Evolutionary conservation across 23 tunicate genomes (phyloP).

Genomic region (Clavelina lepadiformis): DNA sequence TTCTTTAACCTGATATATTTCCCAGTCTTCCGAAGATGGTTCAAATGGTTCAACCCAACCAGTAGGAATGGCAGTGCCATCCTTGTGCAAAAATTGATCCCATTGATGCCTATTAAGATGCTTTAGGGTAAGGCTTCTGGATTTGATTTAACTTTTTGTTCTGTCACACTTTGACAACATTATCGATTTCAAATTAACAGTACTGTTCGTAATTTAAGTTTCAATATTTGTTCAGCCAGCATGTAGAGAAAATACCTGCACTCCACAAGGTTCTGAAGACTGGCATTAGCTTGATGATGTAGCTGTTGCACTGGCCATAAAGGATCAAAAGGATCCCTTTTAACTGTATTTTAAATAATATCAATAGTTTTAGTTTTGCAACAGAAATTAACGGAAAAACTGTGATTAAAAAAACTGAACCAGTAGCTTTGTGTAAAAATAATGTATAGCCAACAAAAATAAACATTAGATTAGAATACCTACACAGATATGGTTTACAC

Average conservation of each 20-base stretch:
- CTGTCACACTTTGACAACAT: too few species aligned
- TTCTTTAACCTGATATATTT: slow-evolving; percentile 5
- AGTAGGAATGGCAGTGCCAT: slow-evolving; percentile 45
- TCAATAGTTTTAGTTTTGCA: slow-evolving; percentile 3
- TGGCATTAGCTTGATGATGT: slow-evolving; percentile 40
- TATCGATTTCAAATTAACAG: too few species aligned
- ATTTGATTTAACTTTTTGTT: too few species aligned
- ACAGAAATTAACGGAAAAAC: too few species aligned
- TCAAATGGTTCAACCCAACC: slow-evolving; percentile 61
- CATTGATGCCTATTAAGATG: slow-evolving; percentile 50
- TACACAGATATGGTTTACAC: too few species aligned
- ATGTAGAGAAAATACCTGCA: too few species aligned
- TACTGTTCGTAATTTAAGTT: too few species aligned
- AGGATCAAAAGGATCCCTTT: slow-evolving; percentile 59
- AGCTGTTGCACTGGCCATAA: slow-evolving; percentile 72
- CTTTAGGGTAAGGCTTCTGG: not conserved
- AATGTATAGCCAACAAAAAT: too few species aligned
- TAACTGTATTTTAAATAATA: not conserved
- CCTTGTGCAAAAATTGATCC: slow-evolving; percentile 54
- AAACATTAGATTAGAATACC: too few species aligned
- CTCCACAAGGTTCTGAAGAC: slow-evolving; percentile 11
- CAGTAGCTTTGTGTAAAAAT: too few species aligned
- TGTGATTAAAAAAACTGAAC: too few species aligned
- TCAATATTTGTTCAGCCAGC: too few species aligned
- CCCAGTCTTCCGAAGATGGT: slow-evolving; percentile 48